Evolutionary conservation across 2,888 invertebrate species (phyloP).

Genomic region (Petrolisthes cinctipes): DNA sequence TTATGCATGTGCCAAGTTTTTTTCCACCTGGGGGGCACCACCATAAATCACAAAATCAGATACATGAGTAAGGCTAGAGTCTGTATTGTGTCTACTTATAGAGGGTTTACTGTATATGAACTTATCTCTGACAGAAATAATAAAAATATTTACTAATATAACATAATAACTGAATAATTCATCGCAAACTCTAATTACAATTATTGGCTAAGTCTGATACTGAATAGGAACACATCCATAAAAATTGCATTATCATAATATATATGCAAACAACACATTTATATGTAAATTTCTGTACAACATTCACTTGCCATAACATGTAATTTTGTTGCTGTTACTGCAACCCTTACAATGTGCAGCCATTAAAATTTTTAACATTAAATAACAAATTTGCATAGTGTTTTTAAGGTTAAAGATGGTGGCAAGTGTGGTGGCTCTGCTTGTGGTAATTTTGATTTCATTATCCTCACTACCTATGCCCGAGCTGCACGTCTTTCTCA

Average conservation of each 20-base stretch:
- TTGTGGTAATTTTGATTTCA: constrained; percentile 26
- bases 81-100: too few species aligned
- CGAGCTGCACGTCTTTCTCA: constrained; percentile 3
- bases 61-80: too few species aligned
- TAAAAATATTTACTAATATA: too few species aligned
- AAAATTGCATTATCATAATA: neutral
- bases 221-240: neutral
- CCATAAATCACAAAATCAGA: too few species aligned
- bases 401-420: constrained; percentile 12
- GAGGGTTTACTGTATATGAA: too few species aligned
- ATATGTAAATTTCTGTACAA: constrained; percentile 13
- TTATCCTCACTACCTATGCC: constrained; percentile 7
- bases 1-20: too few species aligned
- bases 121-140: too few species aligned
- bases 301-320: constrained; percentile 3
- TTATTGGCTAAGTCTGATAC: neutral
- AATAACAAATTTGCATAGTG: constrained; percentile 15
- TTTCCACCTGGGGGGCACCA: too few species aligned
- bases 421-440: constrained; percentile 1
- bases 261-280: constrained; percentile 10
- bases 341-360: neutral
- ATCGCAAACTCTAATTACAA: neutral
- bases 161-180: too few species aligned
- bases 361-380: constrained; percentile 6
- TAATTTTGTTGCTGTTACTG: neutral